Base-by-base conservation (phyloP, 2,113 vertebrate genomes). In the Nothocercus julius region DNA sequence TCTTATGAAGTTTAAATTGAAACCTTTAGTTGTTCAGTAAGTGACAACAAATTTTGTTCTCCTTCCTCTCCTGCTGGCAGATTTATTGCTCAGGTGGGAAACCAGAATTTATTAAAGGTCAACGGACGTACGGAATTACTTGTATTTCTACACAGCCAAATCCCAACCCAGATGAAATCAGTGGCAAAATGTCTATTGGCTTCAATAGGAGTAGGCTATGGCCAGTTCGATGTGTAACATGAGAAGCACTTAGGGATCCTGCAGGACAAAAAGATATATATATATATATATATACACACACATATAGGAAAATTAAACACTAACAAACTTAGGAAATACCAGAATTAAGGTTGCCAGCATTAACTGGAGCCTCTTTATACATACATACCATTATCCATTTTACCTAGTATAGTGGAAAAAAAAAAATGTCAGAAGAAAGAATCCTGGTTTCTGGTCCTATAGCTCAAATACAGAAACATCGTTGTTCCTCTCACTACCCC, bases 171-270 rank as follows among this genome's bases (percentile, higher is more conserved):
- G 16, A 76, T 89, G 70, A 89, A 96, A 95, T 64, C 7, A 0
- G 91, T 86, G 84, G 93, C 92, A 90, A 88, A 93, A 88, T 47
- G 66, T 90, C 92, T 93, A 2, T 82, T 95, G 93, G 92, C 64
- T 38, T 92, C 82, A 62, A 69, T 53, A 91, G 68, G 25, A 87
- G 63, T 10, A 85, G 76, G n/a, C 68, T 95, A 91, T 97, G 94
- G 89, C 92, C 76, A 94, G 76, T 81, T 78, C 83, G 49, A 73
- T 83, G 56, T 72, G 92, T 88, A 95, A 97, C 38, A 81, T 75
- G 85, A 95, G 91, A 97, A 91, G 82, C 61, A 68, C 92, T 90
- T 92, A 72, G 94, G 93, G 90, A 95, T 81, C 64, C 47, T 85
- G 53, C 38, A 91, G 73, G 56, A 95, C 61, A 88, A 92, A 79